Evolutionary conservation across 2,797 vertebrate genomes (phyloP).

Genomic region (Cyprinella venusta): DNA sequence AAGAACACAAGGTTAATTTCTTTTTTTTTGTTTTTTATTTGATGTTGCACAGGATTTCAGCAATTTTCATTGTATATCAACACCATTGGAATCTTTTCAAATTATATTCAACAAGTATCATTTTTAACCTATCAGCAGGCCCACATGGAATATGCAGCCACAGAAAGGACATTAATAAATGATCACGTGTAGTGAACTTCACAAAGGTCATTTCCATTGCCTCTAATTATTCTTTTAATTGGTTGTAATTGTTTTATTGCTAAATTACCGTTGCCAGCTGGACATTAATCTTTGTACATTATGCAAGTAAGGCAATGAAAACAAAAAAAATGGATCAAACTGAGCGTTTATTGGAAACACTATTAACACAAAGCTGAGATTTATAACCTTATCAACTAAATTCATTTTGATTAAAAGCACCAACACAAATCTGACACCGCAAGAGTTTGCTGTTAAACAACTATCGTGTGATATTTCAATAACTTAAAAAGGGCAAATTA

Average conservation of each 20-base stretch:
- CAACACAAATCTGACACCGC: too few species aligned
- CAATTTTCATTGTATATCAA: neutral
- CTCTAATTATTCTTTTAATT: neutral
- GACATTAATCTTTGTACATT: conserved; percentile 7
- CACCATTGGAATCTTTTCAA: neutral
- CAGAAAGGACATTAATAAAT: neutral
- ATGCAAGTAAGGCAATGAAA: neutral
- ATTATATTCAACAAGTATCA: neutral
- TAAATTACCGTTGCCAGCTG: neutral
- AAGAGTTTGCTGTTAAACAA: conserved; percentile 77
- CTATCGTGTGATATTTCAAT: conserved; percentile 72
- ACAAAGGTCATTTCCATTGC: neutral
- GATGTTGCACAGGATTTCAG: neutral
- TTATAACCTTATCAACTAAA: conserved; percentile 69
- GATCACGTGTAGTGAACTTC: neutral
- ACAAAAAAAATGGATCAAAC: neutral
- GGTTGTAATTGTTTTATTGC: neutral
- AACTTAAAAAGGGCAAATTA: conserved; percentile 31
- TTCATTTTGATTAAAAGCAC: conserved; percentile 79
- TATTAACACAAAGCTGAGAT: conserved; percentile 77
- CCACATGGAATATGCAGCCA: neutral
- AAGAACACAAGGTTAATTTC: neutral
- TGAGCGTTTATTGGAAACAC: conserved; percentile 62
- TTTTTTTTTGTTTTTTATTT: neutral
- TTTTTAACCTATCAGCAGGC: neutral